phyloP scores from a whole-genome alignment of 2,888 invertebrate genomes.

The Thymelicus sylvestris region DNA sequence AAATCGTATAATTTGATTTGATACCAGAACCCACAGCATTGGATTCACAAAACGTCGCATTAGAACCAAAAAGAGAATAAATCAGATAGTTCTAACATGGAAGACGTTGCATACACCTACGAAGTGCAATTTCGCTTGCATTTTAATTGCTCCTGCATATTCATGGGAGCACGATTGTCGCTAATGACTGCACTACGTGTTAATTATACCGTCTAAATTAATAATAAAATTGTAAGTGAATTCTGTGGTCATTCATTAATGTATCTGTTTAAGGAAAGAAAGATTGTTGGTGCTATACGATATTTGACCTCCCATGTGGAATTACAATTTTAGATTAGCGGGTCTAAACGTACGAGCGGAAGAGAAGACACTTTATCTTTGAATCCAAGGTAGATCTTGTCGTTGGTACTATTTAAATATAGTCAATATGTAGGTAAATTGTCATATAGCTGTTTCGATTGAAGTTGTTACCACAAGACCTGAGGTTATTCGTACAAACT shows the following conservation, averaged over 20 bases:
- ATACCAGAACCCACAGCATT: conserved; percentile 7
- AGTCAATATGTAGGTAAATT: too few relatives aligned
- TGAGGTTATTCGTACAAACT: too few relatives aligned
- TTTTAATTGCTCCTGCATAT: conserved; percentile 46
- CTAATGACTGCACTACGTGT: conserved; percentile 47
- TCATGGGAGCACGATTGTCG: conserved; percentile 47
- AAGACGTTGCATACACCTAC: conserved; percentile 38
- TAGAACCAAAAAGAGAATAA: conserved; percentile 34
- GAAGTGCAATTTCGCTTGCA: conserved; percentile 43
- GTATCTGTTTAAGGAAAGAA: conserved; percentile 1
- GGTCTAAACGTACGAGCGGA: too few relatives aligned
- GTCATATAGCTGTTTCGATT: too few relatives aligned
- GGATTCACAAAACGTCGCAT: conserved; percentile 9
- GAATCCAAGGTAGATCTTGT: too few relatives aligned
- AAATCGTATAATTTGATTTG: too few relatives aligned
- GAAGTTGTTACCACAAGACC: too few relatives aligned
- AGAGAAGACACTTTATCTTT: too few relatives aligned
- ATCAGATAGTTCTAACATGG: conserved; percentile 38
- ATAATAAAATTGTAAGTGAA: conserved; percentile 29
- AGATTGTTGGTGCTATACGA: background rate
- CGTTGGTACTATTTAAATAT: too few relatives aligned
- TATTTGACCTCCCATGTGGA: too few relatives aligned
- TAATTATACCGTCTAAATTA: conserved; percentile 41
- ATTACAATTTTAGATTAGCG: too few relatives aligned
- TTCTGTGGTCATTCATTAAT: background rate